Conservation (phyloP, 2,797 vertebrate species). For the Aplochiton taeniatus region DNA sequence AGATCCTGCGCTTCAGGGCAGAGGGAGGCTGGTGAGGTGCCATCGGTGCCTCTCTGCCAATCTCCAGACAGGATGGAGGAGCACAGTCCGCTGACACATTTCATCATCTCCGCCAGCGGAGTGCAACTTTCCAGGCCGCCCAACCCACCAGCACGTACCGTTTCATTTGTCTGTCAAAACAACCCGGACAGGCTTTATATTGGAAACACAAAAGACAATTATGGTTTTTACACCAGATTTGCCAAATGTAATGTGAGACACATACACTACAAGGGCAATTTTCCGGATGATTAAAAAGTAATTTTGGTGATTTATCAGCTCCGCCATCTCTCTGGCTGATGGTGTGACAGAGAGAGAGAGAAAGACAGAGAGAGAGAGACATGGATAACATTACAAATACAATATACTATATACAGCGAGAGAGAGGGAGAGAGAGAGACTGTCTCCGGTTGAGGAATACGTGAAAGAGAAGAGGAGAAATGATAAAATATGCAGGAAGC, state of each 20-base stretch:
- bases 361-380: neutral
- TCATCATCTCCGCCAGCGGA: too few species aligned
- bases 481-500: constrained; percentile 43
- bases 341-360: neutral
- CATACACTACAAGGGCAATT: neutral
- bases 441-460: too few species aligned
- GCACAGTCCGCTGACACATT: neutral
- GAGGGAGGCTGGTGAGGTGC: constrained; percentile 31
- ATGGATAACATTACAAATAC: neutral
- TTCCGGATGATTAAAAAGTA: neutral
- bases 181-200: too few species aligned
- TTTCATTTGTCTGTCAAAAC: too few species aligned
- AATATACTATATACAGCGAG: neutral
- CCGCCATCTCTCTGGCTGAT: neutral
- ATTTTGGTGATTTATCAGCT: constrained; percentile 8
- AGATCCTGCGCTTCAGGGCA: constrained; percentile 37
- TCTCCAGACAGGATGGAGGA: neutral
- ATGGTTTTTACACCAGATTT: neutral
- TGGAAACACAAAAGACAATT: too few species aligned
- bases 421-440: neutral
- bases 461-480: constrained; percentile 41
- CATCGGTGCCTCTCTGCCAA: constrained; percentile 18
- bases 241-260: neutral
- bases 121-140: too few species aligned
- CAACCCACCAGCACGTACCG: too few species aligned